phyloP scores from a whole-genome alignment of 2,888 invertebrate species.

The Trisateles emortualis region DNA sequence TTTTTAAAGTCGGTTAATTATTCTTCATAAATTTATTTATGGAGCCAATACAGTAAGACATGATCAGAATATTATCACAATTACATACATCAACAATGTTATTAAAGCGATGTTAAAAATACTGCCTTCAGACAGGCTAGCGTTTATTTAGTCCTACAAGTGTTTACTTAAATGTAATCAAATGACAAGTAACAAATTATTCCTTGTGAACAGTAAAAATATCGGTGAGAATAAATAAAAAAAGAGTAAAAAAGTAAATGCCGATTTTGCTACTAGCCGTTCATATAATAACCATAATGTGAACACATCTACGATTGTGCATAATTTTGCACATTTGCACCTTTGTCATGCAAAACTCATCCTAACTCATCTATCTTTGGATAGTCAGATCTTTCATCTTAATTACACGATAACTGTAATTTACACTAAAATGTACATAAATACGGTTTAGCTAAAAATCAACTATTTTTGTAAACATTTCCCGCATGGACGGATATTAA shows the following conservation, averaged over 20 bases:
- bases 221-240: constrained; percentile 35
- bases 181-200: constrained; percentile 37
- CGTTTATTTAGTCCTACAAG: constrained; percentile 28
- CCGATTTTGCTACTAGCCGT: constrained; percentile 64
- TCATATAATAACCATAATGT: constrained; percentile 37
- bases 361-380: constrained; percentile 51
- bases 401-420: constrained; percentile 52
- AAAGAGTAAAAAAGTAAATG: constrained; percentile 64
- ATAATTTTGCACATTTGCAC: constrained; percentile 43
- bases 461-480: constrained; percentile 65
- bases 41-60: constrained; percentile 10
- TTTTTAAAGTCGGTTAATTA: too few relatives aligned
- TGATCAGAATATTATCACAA: constrained; percentile 59
- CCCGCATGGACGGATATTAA: constrained; percentile 81
- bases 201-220: constrained; percentile 60
- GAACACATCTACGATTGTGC: constrained; percentile 53
- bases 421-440: constrained; percentile 66
- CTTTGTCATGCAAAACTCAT: constrained; percentile 15
- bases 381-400: constrained; percentile 58
- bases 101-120: constrained; percentile 53
- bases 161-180: constrained; percentile 24
- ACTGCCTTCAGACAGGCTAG: constrained; percentile 16
- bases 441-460: constrained; percentile 58
- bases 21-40: background rate
- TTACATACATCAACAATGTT: constrained; percentile 49